These are phyloP conservation scores for Notothenia rossii DNA, from an alignment of 2,113 vertebrate genomes.

Conservation along the genomic window DNA sequence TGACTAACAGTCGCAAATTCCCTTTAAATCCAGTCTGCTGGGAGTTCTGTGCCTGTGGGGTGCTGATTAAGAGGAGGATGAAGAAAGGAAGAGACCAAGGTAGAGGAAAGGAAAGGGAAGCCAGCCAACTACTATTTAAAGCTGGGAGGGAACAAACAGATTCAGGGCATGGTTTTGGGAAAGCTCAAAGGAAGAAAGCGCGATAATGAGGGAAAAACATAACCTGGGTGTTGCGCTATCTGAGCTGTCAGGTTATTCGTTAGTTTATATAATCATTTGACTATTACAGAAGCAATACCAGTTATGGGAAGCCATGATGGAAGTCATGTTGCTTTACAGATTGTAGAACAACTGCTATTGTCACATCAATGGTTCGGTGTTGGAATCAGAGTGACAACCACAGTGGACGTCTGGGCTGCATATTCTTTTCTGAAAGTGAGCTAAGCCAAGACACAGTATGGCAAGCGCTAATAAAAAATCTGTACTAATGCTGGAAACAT, in stretches of 20 bases:
- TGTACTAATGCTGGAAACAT: not conserved
- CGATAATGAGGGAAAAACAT: slow-evolving; percentile 3
- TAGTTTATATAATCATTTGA: not conserved
- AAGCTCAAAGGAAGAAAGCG: slow-evolving; percentile 27
- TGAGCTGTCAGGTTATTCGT: slow-evolving; percentile 13
- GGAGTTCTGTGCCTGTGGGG: slow-evolving; percentile 74
- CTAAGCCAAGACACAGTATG: not conserved
- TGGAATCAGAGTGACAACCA: slow-evolving; percentile 2
- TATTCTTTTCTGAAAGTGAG: not conserved
- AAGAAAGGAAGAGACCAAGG: slow-evolving; percentile 30
- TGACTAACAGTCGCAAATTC: slow-evolving; percentile 91
- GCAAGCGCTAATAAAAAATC: not conserved
- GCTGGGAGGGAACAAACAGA: slow-evolving; percentile 28
- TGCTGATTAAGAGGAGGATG: slow-evolving; percentile 35
- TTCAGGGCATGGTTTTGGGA: slow-evolving; percentile 32
- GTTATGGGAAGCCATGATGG: not conserved
- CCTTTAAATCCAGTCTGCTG: slow-evolving; percentile 92
- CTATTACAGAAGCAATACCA: not conserved
- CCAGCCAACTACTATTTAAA: slow-evolving; percentile 43
- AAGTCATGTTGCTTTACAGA: not conserved
- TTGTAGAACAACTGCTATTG: slow-evolving; percentile 5
- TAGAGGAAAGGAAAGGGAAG: slow-evolving; percentile 18
- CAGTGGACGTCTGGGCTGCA: not conserved
- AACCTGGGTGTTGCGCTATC: not conserved
- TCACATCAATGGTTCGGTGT: not conserved